Base-by-base conservation (phyloP, 2,113 vertebrate species). In the Pygathrix nemaeus region DNA sequence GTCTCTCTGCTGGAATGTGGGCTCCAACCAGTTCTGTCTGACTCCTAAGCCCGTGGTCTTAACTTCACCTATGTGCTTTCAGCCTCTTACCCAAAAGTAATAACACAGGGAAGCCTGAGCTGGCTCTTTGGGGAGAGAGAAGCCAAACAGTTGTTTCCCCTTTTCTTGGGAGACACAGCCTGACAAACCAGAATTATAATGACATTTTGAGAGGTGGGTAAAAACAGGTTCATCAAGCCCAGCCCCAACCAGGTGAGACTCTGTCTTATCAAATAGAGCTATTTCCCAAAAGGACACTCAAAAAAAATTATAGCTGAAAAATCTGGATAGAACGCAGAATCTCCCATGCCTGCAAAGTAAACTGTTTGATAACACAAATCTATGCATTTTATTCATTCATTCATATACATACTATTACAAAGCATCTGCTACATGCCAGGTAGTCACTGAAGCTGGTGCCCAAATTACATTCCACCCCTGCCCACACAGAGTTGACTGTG, bases 401-500 rank as follows among this genome's bases (percentile, higher is more conserved):
- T 95, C 57, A 72, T 61, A 87, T 57, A 64, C 40, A 48, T 66
- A 70, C 38, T 66, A 73, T 40, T 12, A 59, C 5, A 73, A 95
- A 80, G 14, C 52, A 40, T 35, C 78, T 43, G 0, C 57, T 43
- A 5, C 30, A 32, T 13, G 6, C 18, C 25, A 18, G 8, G n/a
- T 7, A 30, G 35, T 12, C 2, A 0, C 76, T 43, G 45, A 78
- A 61, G 48, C 75, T 17, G 25, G 9, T 9, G 6, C 66, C 8
- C 18, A 18, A 64, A 35, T 20, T 1, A 18, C 16, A 14, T 7
- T 13, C 88, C 30, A 48, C 25, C 35, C 38, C 40, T 11, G 6
- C 45, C 25, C 4, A 0, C 48, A n/a, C 0, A 0, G 32, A 59
- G 38, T 1, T 43, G 30, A 68, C 66, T 14, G 4, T 16, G 2